Evolutionary conservation across 2,888 invertebrate species (phyloP), one percentile per base, ranked within the genome.

Genomic region (Drosophila parthenogenetica): DNA sequence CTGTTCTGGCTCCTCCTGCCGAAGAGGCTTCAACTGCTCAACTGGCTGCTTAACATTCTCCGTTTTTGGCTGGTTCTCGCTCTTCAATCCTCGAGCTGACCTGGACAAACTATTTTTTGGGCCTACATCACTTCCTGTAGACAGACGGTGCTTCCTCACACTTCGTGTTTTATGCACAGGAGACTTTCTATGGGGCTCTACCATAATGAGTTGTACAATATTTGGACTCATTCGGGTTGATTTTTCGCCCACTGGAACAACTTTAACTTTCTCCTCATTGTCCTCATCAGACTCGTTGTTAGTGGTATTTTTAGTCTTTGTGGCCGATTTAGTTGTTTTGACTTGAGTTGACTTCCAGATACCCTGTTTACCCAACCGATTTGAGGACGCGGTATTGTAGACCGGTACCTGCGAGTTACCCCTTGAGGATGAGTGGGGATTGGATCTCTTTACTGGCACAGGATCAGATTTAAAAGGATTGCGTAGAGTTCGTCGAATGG

Each of bases 191-290:
- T 14, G 49, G 1, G 72, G 22, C 8, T 62, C 43, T 8, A 76
- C 57, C 53, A 62, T 29, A 0, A 76, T 50, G 1, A 69, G 48
- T 2, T 70, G 77, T 14, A 45, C 14, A 13, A 17, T 13, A 35
- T 37, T 49, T 2, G 10, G 5, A 5, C 8, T 0, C 2, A 5
- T 13, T 17, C 14, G n/a, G 13, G 54, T 42, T n/a, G 19, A 5
- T 3, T 35, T 22, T 14, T 32, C 8, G 4, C 14, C 11, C 14
- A 45, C 55, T 11, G 17, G 17, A 14, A 25, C 14, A 5, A 16
- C 32, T 10, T 42, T 13, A n/a, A 11, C 10, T 37, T 48, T 16
- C n/a, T 40, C 14, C 16, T 57, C 17, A n/a, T 59, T 59, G 25
- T 49, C 49, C 39, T 59, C 49, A 42, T 59, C 58, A 3, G 58